Evolutionary conservation across 2,797 vertebrate species (phyloP).

Genomic region (Pseudochirops corinnae): DNA sequence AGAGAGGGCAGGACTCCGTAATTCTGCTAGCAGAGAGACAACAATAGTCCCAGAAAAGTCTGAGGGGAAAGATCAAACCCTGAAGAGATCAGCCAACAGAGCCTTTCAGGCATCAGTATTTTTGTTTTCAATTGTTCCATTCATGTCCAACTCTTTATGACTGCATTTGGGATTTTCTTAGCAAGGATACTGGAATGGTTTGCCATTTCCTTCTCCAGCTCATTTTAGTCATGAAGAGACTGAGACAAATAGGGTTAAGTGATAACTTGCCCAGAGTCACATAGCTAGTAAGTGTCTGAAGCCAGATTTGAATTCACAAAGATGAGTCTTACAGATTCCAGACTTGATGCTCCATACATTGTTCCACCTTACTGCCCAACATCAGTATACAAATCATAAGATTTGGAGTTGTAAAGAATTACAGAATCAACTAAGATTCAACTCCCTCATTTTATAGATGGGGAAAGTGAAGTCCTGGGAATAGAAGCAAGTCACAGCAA

Average conservation of each 20-base stretch:
- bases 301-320: too few species aligned
- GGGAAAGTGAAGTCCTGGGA: constrained; percentile 21
- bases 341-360: too few species aligned
- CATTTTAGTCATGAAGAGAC: too few species aligned
- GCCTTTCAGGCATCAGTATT: not conserved
- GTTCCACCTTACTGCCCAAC: too few species aligned
- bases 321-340: too few species aligned
- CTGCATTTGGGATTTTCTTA: too few species aligned
- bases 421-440: not conserved
- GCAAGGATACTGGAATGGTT: too few species aligned
- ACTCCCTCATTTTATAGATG: not conserved
- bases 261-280: too few species aligned
- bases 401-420: not conserved
- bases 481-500: not conserved
- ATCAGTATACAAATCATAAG: not conserved
- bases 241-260: too few species aligned
- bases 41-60: not conserved
- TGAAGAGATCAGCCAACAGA: not conserved
- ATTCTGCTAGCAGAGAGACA: not conserved
- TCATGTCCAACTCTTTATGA: not conserved
- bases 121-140: not conserved
- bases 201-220: too few species aligned
- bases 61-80: not conserved
- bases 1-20: not conserved
- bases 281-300: too few species aligned